These are phyloP conservation scores for Unio delphinus DNA, from an alignment of 2,888 invertebrate species.

Conservation along the genomic window DNA sequence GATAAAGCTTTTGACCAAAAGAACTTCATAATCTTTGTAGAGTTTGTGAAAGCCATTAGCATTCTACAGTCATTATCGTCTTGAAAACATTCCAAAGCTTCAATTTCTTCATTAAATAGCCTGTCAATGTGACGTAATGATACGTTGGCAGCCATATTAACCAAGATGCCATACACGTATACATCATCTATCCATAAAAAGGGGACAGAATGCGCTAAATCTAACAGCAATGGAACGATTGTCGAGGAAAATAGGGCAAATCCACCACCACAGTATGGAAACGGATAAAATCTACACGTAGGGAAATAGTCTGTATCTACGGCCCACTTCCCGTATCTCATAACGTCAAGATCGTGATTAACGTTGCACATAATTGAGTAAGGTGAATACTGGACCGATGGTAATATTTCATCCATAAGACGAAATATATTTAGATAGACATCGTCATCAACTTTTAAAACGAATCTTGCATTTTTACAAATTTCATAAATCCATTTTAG, in stretches of 20 bases:
- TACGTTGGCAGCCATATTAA: background rate
- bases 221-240: too few relatives aligned
- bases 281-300: too few relatives aligned
- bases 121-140: too few relatives aligned
- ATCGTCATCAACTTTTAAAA: conserved; percentile 11
- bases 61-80: too few relatives aligned
- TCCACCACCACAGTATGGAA: too few relatives aligned
- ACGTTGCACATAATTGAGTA: background rate
- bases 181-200: conserved; percentile 3
- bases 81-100: too few relatives aligned
- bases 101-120: too few relatives aligned
- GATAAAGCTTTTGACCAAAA: too few relatives aligned
- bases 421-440: conserved; percentile 9
- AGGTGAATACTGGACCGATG: background rate
- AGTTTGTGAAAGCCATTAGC: too few relatives aligned
- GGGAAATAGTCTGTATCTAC: background rate
- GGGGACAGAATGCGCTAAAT: background rate
- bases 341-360: background rate
- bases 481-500: conserved; percentile 7
- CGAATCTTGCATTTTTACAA: conserved; percentile 7
- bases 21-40: too few relatives aligned
- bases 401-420: background rate
- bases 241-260: too few relatives aligned
- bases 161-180: conserved; percentile 1
- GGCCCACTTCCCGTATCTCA: background rate